Evolutionary conservation across 2,113 vertebrate species (phyloP).

Genomic region (Cyprinodon brontotheroides): DNA sequence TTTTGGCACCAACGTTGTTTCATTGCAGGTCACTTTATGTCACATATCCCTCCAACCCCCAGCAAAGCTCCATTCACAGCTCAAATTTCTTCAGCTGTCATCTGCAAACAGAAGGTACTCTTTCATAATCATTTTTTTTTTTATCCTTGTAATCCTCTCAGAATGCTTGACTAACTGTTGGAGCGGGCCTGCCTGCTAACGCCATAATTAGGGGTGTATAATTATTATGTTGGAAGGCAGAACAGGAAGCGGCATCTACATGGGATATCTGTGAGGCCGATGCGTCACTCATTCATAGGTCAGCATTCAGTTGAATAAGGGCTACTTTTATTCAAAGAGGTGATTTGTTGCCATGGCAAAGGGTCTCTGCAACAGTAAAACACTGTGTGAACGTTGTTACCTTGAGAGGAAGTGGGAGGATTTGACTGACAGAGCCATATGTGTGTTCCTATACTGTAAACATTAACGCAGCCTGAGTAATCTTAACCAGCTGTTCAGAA

Average conservation of each 20-base stretch:
- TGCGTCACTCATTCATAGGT: constrained; percentile 27
- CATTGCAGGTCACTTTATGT: constrained; percentile 23
- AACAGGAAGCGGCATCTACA: constrained; percentile 60
- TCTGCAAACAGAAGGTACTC: constrained; percentile 59
- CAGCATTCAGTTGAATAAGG: constrained; percentile 13
- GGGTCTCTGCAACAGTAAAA: constrained; percentile 20
- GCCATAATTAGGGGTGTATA: constrained; percentile 56
- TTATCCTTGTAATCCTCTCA: constrained; percentile 53
- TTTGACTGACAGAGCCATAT: constrained; percentile 58
- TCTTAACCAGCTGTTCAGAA: constrained; percentile 1
- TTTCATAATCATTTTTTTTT: constrained; percentile 59
- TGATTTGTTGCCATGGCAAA: constrained; percentile 57
- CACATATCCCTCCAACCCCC: constrained; percentile 18
- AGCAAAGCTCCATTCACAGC: constrained; percentile 24
- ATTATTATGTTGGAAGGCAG: constrained; percentile 64
- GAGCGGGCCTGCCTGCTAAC: constrained; percentile 48
- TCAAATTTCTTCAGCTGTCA: constrained; percentile 68
- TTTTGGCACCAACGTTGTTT: background rate
- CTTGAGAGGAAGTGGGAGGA: background rate
- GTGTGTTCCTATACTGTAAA: constrained; percentile 31
- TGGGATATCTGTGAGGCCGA: constrained; percentile 48
- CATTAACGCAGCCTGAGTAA: background rate
- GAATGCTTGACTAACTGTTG: constrained; percentile 67
- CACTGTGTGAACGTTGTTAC: constrained; percentile 8
- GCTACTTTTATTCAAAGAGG: constrained; percentile 42